Conservation (phyloP, 2,888 invertebrate species). For the Tholera decimalis region DNA sequence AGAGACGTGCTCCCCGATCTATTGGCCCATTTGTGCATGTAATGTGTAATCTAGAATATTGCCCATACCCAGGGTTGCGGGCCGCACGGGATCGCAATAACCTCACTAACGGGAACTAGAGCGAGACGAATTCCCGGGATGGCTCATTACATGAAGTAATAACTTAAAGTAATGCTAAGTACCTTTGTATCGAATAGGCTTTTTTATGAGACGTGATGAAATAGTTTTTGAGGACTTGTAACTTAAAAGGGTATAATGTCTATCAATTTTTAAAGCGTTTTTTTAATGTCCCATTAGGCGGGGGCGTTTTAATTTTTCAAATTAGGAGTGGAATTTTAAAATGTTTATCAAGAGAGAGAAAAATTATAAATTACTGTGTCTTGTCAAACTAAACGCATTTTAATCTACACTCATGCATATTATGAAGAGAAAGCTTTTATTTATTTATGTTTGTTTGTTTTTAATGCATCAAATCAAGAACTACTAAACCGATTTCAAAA, state of each 20-base stretch:
- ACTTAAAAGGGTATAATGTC: too few relatives aligned
- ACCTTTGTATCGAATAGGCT: conserved; percentile 36
- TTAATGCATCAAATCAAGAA: too few relatives aligned
- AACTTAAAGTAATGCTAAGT: conserved; percentile 48
- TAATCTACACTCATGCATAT: too few relatives aligned
- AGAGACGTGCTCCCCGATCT: conserved; percentile 18
- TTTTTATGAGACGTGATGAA: conserved; percentile 7
- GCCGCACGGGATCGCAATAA: conserved; percentile 46
- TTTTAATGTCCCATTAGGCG: too few relatives aligned
- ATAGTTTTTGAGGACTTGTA: neutral
- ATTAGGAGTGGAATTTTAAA: too few relatives aligned
- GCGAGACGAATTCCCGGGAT: conserved; percentile 55
- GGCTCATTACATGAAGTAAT: conserved; percentile 57
- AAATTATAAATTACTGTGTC: too few relatives aligned
- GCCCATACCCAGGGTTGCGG: conserved; percentile 23
- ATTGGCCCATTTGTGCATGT: conserved; percentile 55
- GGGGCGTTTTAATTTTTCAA: too few relatives aligned
- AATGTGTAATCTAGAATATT: conserved; percentile 52
- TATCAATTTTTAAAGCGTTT: neutral
- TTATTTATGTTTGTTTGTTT: too few relatives aligned
- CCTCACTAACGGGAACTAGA: conserved; percentile 47
- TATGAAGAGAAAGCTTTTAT: too few relatives aligned
- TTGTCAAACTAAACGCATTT: too few relatives aligned
- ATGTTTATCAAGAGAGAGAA: too few relatives aligned
- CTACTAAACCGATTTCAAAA: too few relatives aligned